Evolutionary conservation across 1,140 invertebrate species (phyloP).

Genomic region (Plectus sambesii): DNA sequence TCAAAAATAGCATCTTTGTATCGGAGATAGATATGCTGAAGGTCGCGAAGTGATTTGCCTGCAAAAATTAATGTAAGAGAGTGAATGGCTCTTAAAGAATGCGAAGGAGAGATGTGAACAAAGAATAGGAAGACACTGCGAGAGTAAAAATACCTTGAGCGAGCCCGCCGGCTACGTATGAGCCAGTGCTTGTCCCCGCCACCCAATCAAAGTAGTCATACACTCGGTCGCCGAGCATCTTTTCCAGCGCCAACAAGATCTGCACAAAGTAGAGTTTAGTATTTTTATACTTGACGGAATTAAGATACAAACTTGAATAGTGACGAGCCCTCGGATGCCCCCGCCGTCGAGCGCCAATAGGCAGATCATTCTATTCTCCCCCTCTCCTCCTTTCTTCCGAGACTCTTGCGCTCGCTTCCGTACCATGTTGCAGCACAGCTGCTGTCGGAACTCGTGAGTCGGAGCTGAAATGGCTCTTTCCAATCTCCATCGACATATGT

Average conservation of each 20-base stretch:
- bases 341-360: slow-evolving; percentile 40
- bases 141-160: slow-evolving; percentile 38
- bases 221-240: slow-evolving; percentile 34
- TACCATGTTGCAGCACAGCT: too few relatives aligned
- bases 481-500: too few relatives aligned
- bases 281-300: neutral
- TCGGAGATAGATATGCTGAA: slow-evolving; percentile 39
- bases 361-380: slow-evolving; percentile 29
- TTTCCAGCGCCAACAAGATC: slow-evolving; percentile 38
- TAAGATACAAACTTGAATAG: slow-evolving; percentile 30
- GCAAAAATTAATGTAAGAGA: too few relatives aligned
- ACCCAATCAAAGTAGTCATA: slow-evolving; percentile 75
- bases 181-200: slow-evolving; percentile 89
- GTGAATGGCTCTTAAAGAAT: too few relatives aligned
- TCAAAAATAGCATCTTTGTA: slow-evolving; percentile 44
- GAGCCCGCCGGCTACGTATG: slow-evolving; percentile 70
- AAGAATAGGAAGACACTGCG: slow-evolving; percentile 4
- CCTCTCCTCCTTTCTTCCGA: slow-evolving; percentile 9
- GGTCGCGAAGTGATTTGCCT: slow-evolving; percentile 34
- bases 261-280: too few relatives aligned
- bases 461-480: too few relatives aligned
- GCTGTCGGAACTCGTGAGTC: too few relatives aligned
- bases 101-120: slow-evolving; percentile 15
- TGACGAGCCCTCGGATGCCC: slow-evolving; percentile 41
- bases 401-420: too few relatives aligned